Base-by-base conservation (phyloP, 64 coral and sea anemone genomes). In the Dendronephthya gigantea region DNA sequence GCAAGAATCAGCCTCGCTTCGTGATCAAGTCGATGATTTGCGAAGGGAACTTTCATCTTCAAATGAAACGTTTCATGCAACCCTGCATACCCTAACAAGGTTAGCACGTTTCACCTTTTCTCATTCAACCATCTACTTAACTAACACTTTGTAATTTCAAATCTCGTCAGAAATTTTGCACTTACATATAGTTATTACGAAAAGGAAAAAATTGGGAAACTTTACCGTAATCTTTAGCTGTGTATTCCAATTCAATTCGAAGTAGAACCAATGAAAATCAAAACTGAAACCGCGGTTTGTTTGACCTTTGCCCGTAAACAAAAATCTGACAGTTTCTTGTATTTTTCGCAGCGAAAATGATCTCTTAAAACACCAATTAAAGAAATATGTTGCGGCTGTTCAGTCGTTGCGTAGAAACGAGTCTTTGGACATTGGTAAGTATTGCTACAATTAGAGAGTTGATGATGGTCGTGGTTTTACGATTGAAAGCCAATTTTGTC, bases 351-450 rank as follows among this genome's bases (percentile, higher is more conserved):
- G 95, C 76, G 95, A 98, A 48, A 98, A 98, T 69, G 95, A 98
- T n/a, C n/a, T 98, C 30, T 88, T 98, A 22, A 98, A 98, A 52
- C 95, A 98, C 81, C 95, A 98, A 82, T 49, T 98, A 34, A 98
- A 98, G 88, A 98, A 98, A 56, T 98, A 98, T 82, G 95, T 98
- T 68, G 92, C 92, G 14, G 92, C 95, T 9, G 95, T 98, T 11
- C 95, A 98, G 45, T 86, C 90, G 84, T 70, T 98, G 51, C 91
- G 95, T 17, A 93, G 89, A 34, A 86, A 85, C 82, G 72, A 79
- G 17, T 19, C 72, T 79, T 5, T 79, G 22, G 72, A 79, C 36
- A 86, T n/a, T 16, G 62, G 38, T 28, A 58, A 38, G 34, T 49
- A 87, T 3, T 82, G 51, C 25, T 84, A n/a, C 19, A 9, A 29